These are phyloP conservation scores for Acridotheres tristis DNA, from an alignment of 2,797 vertebrate species.

Conservation along the genomic window DNA sequence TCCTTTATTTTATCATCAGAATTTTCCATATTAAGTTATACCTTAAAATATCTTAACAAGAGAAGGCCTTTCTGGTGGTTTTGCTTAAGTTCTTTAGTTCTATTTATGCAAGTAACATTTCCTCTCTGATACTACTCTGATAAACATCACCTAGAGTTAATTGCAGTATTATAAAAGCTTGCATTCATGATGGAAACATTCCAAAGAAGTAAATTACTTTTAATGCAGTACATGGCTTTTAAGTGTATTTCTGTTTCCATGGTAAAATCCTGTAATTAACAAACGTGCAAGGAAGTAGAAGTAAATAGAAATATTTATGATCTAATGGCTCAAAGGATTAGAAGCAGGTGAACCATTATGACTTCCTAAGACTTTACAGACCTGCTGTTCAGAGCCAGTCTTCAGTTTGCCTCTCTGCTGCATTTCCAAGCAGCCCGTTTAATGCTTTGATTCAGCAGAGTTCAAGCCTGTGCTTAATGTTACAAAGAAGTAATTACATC, in stretches of 20 bases:
- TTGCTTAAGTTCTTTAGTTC: background rate
- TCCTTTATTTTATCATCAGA: background rate
- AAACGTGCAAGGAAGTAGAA: background rate
- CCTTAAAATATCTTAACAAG: background rate
- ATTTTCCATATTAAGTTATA: background rate
- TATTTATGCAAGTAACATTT: background rate
- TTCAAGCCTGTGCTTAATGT: background rate
- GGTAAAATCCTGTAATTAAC: background rate
- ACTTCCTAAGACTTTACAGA: background rate
- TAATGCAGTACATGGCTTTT: background rate
- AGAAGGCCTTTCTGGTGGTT: background rate
- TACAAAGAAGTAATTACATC: background rate
- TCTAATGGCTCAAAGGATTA: background rate
- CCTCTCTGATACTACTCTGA: background rate
- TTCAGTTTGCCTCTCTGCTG: background rate
- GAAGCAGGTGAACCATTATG: background rate
- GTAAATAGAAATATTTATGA: background rate
- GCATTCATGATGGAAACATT: background rate
- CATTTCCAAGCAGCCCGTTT: background rate
- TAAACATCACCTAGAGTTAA: background rate
- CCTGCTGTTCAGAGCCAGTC: background rate
- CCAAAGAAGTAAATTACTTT: background rate
- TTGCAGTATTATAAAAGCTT: background rate
- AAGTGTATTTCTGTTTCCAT: background rate
- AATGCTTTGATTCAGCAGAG: background rate